Evolutionary conservation across 2,797 vertebrate genomes (phyloP).

Genomic region (Sebastes cheni): DNA sequence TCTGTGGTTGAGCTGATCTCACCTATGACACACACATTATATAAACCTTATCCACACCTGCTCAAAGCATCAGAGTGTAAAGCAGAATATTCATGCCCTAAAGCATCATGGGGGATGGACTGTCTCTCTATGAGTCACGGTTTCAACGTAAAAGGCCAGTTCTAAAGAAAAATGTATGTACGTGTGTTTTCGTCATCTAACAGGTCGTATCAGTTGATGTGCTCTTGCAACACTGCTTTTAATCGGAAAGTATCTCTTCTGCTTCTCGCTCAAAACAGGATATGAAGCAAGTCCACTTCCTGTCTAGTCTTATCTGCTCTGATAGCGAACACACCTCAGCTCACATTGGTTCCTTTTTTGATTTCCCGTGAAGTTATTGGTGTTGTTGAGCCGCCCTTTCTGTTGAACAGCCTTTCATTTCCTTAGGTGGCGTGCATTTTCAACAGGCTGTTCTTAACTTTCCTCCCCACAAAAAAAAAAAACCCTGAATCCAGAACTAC

Average conservation of each 20-base stretch:
- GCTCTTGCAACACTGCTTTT: background rate
- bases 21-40: constrained; percentile 1
- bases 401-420: constrained; percentile 15
- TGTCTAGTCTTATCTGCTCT: constrained; percentile 38
- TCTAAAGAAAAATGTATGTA: background rate
- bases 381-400: background rate
- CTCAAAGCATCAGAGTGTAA: constrained; percentile 9
- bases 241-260: constrained; percentile 53
- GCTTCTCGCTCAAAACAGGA: constrained; percentile 65
- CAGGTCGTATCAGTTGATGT: constrained; percentile 10
- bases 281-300: constrained; percentile 64
- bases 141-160: constrained; percentile 38
- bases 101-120: constrained; percentile 37
- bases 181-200: background rate
- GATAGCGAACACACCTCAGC: constrained; percentile 5
- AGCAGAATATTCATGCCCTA: constrained; percentile 23
- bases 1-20: constrained; percentile 5
- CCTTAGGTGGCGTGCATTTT: constrained; percentile 12
- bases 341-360: constrained; percentile 48
- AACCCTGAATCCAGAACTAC: constrained; percentile 34
- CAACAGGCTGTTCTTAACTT: constrained; percentile 11
- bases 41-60: constrained; percentile 15
- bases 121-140: background rate
- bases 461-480: background rate
- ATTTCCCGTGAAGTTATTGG: constrained; percentile 51